phyloP scores from a whole-genome alignment of 1,140 invertebrate species.

The Berghia stephanieae region DNA sequence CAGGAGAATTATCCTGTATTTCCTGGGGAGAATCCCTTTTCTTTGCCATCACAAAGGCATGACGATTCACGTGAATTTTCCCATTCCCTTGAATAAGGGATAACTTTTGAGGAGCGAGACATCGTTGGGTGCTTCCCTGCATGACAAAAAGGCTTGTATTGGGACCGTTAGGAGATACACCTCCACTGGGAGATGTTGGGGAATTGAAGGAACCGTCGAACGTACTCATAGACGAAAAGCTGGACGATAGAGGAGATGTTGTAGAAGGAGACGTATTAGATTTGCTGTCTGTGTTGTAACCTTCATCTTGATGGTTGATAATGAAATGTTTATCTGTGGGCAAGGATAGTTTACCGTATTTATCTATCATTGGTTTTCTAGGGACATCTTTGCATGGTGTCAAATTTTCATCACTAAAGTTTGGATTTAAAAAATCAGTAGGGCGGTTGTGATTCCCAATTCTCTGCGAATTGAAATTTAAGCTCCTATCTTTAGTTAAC shows the following conservation, averaged over 20 bases:
- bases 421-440: no score
- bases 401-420: no score
- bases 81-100: neutral
- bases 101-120: no score
- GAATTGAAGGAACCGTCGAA: neutral
- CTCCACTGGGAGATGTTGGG: neutral
- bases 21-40: neutral
- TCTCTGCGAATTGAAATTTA: no score
- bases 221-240: neutral
- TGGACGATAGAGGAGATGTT: conserved; percentile 12
- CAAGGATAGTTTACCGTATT: no score
- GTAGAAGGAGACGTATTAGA: conserved; percentile 17
- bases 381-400: no score
- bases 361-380: no score
- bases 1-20: neutral
- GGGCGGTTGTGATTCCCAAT: no score
- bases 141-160: neutral
- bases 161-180: neutral
- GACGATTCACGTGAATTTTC: neutral
- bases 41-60: neutral
- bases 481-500: no score
- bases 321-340: no score
- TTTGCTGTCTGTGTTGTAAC: conserved; percentile 14
- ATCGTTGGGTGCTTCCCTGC: conserved; percentile 4
- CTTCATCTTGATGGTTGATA: conserved; percentile 18